Evolutionary conservation across 2,888 invertebrate genomes (phyloP), one percentile per base, ranked within the genome.

Genomic region (Chalcosyrphus nemorum): DNA sequence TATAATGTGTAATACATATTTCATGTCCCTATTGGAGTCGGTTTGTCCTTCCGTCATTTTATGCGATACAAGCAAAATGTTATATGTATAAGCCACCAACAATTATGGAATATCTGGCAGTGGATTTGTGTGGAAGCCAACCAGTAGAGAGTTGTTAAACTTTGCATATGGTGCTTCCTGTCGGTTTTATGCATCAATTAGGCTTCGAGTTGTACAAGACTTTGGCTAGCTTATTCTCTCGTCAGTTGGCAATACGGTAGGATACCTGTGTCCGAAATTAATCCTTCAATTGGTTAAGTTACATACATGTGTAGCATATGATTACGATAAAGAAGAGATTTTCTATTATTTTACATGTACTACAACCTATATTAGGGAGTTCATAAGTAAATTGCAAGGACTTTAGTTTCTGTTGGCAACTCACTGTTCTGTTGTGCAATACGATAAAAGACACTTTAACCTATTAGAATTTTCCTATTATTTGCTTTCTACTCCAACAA

Each of bases 171-270:
- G 13, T 27, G 43, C 45, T 19, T 38, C 32, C 38, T 35, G 24
- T 52, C 21, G 38, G 24, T 38, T 21, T 9, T 63, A 41, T 32
- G 52, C 72, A 72, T 72, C 61, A 72, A 61, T 54, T 63, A 74
- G 74, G 63, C 45, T 74, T 74, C 63, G n/a, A 63, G 74, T 45
- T 45, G 21, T 54, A 72, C 72, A 72, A 15, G 63, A 41, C 52
- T 38, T 74, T 54, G 74, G 54, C 35, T 21, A 56, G 63, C 24
- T 63, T 63, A 74, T 63, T 32, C 43, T 45, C 21, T 56, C 43
- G 43, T 56, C 56, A 56, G 29, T 56, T 54, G n/a, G 43, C 21
- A 35, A 35, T 2, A 50, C 24, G 32, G 21, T n/a, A 11, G 35
- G 35, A n/a, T 50, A 38, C 50, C 50, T 52, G 52, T 66, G 52